These are phyloP conservation scores for Macheiramphus alcinus DNA, from an alignment of 2,113 vertebrate species.

Conservation along the genomic window DNA sequence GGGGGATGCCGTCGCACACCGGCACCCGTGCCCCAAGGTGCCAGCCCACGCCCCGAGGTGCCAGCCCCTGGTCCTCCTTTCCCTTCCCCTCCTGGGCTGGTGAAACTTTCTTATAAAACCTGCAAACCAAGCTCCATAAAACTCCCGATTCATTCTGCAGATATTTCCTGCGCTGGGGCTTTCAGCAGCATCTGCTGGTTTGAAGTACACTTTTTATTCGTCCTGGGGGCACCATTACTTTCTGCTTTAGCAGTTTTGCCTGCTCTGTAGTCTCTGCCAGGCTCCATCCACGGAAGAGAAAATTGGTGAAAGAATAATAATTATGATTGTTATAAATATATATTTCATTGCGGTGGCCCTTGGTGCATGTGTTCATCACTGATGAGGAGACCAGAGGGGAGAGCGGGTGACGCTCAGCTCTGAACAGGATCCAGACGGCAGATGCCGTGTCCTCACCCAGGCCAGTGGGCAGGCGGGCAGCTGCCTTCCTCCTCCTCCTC, in stretches of 20 bases:
- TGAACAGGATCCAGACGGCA: neutral
- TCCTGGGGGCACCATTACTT: constrained; percentile 78
- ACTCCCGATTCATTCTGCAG: constrained; percentile 73
- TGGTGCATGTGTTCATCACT: neutral
- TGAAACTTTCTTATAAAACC: constrained; percentile 64
- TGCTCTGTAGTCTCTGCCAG: constrained; percentile 74
- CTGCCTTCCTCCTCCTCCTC: neutral
- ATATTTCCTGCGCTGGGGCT: constrained; percentile 77
- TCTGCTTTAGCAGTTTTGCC: constrained; percentile 73
- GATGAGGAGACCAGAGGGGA: constrained; percentile 67
- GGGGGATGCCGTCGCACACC: rapidly evolving
- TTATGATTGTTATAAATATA: constrained; percentile 76
- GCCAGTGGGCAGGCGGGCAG: rapidly evolving
- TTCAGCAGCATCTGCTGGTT: constrained; percentile 80
- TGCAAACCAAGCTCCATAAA: constrained; percentile 66
- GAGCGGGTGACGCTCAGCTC: neutral
- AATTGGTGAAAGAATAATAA: constrained; percentile 80
- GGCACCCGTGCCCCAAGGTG: neutral
- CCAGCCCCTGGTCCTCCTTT: neutral
- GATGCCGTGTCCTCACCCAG: neutral
- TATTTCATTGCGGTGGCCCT: constrained; percentile 67
- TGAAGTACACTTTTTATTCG: constrained; percentile 76
- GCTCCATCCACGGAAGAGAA: constrained; percentile 70
- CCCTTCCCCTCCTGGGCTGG: constrained; percentile 15
- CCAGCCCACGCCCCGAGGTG: neutral